These are phyloP conservation scores for Phalanger gymnotis DNA, from an alignment of 2,797 vertebrate species.

Conservation along the genomic window DNA sequence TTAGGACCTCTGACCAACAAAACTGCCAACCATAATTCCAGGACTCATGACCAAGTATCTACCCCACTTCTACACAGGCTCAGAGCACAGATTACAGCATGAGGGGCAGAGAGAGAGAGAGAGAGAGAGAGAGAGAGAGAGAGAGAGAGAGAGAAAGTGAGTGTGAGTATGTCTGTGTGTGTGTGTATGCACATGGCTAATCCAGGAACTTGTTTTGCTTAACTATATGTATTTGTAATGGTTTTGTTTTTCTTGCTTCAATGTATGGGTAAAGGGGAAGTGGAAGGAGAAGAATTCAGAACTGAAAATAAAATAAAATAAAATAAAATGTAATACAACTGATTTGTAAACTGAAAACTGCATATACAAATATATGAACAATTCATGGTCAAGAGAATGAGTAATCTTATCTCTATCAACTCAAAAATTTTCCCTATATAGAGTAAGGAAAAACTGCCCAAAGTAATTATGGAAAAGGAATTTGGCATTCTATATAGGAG, in stretches of 20 bases:
- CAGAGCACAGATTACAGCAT: neutral
- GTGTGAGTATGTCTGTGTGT: no score
- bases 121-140: no score
- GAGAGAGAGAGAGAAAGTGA: no score
- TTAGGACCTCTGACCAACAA: neutral
- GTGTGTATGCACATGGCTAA: neutral
- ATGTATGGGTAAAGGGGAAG: neutral
- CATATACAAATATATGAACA: neutral
- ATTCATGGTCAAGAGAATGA: neutral
- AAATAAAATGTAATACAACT: neutral
- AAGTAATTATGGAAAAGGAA: neutral
- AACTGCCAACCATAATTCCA: neutral
- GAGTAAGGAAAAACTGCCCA: neutral
- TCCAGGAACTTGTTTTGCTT: neutral
- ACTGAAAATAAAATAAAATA: neutral
- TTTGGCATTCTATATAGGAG: neutral
- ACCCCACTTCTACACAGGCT: no score
- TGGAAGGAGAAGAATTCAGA: neutral
- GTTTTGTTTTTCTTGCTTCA: neutral
- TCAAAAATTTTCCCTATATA: neutral
- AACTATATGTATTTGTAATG: neutral
- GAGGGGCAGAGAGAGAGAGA: no score
- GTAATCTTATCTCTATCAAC: neutral
- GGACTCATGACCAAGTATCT: neutral
- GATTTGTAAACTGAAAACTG: neutral